These are phyloP conservation scores for Gobio occitaniae DNA, from an alignment of 2,797 vertebrate species.

Conservation along the genomic window DNA sequence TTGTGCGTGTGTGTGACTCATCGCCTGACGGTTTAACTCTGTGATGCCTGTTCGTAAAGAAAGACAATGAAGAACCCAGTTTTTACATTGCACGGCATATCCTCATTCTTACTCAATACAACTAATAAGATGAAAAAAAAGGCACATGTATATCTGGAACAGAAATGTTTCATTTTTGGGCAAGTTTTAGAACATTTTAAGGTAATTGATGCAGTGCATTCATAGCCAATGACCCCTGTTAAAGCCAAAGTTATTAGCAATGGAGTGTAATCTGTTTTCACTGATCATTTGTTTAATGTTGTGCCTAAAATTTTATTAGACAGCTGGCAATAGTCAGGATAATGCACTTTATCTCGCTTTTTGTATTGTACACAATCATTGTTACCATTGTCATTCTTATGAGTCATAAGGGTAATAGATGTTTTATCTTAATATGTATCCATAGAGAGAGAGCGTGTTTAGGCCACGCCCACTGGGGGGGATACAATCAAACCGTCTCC, in stretches of 20 bases:
- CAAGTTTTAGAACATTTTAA: no score
- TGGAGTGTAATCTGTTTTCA: no score
- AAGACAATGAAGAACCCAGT: slow-evolving; percentile 16
- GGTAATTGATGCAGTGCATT: background rate
- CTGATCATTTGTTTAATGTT: no score
- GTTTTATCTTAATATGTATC: no score
- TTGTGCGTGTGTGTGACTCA: slow-evolving; percentile 77
- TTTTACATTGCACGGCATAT: background rate
- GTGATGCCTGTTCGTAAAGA: slow-evolving; percentile 54
- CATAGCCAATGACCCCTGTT: background rate
- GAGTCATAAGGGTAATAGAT: no score
- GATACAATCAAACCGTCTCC: no score
- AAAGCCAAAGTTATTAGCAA: no score
- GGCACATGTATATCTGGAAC: background rate
- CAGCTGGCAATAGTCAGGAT: no score
- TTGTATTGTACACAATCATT: background rate
- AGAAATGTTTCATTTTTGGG: background rate
- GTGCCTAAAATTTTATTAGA: no score
- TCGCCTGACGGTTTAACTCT: slow-evolving; percentile 77
- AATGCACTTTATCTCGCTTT: background rate
- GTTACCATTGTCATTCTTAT: background rate
- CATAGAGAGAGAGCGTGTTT: no score
- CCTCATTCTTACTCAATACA: background rate
- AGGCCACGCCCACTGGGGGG: no score
- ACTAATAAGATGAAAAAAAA: background rate